phyloP scores from a whole-genome alignment of 2,797 vertebrate species.

The Tauraco hartlaubi region DNA sequence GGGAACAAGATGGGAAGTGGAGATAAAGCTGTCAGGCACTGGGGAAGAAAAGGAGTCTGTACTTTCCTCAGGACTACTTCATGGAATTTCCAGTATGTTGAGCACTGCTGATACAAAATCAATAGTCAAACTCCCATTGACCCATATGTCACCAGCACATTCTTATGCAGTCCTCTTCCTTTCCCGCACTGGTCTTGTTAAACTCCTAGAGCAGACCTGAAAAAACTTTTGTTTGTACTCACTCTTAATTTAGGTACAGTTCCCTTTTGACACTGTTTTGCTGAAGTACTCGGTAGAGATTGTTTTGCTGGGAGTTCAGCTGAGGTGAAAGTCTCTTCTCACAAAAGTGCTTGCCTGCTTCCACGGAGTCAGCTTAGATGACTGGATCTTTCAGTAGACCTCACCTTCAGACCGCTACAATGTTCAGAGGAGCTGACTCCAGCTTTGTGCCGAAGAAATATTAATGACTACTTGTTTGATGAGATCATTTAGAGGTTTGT shows the following conservation, averaged over 20 bases:
- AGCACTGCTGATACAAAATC: not conserved
- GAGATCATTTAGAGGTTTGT: not conserved
- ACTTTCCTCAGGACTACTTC: not conserved
- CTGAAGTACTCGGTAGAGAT: not conserved
- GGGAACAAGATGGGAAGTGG: not conserved
- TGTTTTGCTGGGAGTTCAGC: conserved; percentile 32
- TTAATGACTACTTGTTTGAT: not conserved
- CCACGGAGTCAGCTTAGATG: not conserved
- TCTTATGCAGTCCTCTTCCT: not conserved
- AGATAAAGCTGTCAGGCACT: not conserved
- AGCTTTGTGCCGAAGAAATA: not conserved
- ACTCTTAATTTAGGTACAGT: not conserved
- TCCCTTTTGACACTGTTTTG: not conserved
- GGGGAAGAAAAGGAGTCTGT: not conserved
- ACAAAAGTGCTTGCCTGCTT: not conserved
- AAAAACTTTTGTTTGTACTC: not conserved
- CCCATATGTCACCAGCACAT: not conserved
- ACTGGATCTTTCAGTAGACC: not conserved
- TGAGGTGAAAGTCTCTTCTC: conserved; percentile 30
- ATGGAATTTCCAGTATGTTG: not conserved
- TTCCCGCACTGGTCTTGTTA: not conserved
- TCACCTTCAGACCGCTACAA: not conserved
- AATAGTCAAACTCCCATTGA: not conserved
- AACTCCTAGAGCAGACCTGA: not conserved
- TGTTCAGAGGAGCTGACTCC: not conserved